phyloP scores from a whole-genome alignment of 1,140 invertebrate genomes.

The Paralvinella palmiformis region DNA sequence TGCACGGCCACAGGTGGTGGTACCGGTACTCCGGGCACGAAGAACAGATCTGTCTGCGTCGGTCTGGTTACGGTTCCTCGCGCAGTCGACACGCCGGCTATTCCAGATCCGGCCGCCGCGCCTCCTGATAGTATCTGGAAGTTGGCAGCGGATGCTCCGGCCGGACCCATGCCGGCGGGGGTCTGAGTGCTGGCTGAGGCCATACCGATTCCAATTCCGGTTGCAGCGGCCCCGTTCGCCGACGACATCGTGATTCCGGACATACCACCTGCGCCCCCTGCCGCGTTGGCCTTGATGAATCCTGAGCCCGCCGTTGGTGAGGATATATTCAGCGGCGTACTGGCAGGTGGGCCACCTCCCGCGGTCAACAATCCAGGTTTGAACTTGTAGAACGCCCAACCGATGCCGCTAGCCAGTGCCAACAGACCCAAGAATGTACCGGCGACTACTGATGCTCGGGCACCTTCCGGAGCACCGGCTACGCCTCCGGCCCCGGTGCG shows the following conservation, averaged over 20 bases:
- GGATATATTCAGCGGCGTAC: constrained; percentile 13
- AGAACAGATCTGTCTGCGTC: constrained; percentile 16
- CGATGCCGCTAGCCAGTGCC: constrained; percentile 31
- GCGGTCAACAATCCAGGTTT: constrained; percentile 21
- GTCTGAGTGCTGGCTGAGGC: neutral
- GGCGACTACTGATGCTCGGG: constrained; percentile 31
- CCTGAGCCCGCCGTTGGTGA: neutral
- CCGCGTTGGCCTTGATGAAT: constrained; percentile 7
- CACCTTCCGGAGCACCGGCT: neutral
- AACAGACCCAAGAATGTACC: constrained; percentile 39
- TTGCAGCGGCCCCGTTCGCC: neutral
- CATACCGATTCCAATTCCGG: constrained; percentile 17
- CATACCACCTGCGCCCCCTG: neutral
- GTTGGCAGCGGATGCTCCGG: constrained; percentile 8
- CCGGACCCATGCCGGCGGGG: neutral
- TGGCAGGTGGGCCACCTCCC: constrained; percentile 4
- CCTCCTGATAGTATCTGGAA: neutral
- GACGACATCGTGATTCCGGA: too few species aligned
- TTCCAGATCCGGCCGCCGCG: neutral
- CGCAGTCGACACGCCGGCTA: neutral
- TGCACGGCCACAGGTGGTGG: constrained; percentile 29
- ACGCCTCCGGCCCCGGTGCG: neutral
- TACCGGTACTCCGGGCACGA: neutral
- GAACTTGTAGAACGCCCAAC: constrained; percentile 41
- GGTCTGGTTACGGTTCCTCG: neutral